These are phyloP conservation scores for Tetragonisca angustula DNA, from an alignment of 2,888 invertebrate genomes.

Conservation along the genomic window DNA sequence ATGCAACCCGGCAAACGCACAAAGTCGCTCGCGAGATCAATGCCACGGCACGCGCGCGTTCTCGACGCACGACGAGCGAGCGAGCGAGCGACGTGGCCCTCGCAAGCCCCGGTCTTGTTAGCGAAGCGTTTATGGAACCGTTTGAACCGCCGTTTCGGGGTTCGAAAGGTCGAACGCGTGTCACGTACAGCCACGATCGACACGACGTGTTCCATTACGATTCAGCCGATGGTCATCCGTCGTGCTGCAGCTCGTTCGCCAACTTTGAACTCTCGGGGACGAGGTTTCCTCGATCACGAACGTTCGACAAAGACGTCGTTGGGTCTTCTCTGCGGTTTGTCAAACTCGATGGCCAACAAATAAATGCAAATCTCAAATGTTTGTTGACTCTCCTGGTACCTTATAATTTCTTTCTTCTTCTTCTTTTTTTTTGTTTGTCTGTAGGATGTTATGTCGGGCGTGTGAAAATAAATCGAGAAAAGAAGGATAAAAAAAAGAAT, in stretches of 20 bases:
- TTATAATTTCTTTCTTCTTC: too few species aligned
- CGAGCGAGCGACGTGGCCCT: background rate
- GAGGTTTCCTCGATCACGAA: conserved; percentile 26
- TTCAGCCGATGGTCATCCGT: conserved; percentile 36
- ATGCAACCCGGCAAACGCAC: conserved; percentile 48
- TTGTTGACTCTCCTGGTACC: background rate
- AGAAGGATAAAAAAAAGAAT: too few species aligned
- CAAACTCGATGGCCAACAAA: background rate
- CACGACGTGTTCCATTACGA: conserved; percentile 49
- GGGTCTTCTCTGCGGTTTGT: background rate
- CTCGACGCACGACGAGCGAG: background rate
- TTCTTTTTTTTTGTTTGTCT: too few species aligned
- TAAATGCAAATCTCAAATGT: background rate
- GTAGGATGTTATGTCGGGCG: too few species aligned
- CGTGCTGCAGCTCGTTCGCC: conserved; percentile 22
- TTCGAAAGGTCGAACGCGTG: conserved; percentile 35
- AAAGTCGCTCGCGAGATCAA: conserved; percentile 53
- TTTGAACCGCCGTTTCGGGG: conserved; percentile 52
- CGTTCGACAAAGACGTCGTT: background rate
- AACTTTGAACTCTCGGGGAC: conserved; percentile 34
- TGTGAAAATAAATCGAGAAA: too few species aligned
- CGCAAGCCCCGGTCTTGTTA: conserved; percentile 38
- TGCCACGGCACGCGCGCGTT: conserved; percentile 21
- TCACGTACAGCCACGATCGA: conserved; percentile 42
- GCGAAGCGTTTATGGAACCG: conserved; percentile 53